These are phyloP conservation scores for Aspidiotus destructor DNA, from an alignment of 2,888 invertebrate genomes.

Conservation along the genomic window DNA sequence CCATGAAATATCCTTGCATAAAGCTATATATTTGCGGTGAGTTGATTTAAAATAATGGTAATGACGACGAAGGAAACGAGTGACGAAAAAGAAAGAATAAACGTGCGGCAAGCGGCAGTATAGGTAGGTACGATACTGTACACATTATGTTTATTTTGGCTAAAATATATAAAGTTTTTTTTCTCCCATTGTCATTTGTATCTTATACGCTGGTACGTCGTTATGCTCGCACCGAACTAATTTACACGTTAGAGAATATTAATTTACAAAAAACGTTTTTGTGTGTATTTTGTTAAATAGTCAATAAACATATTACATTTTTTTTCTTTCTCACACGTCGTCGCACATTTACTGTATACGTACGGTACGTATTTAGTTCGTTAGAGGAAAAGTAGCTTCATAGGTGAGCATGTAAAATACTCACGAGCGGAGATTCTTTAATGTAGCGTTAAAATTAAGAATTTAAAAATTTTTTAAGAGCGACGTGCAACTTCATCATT, in stretches of 20 bases:
- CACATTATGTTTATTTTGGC: constrained; percentile 4
- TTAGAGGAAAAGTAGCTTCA: too few species aligned
- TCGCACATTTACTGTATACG: too few species aligned
- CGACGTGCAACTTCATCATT: too few species aligned
- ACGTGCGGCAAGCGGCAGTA: neutral
- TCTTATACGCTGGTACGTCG: neutral
- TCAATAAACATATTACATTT: too few species aligned
- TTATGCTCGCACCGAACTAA: neutral
- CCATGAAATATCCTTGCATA: neutral
- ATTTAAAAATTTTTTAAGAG: too few species aligned
- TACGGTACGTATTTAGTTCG: too few species aligned
- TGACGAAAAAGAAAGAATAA: neutral
- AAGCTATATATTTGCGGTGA: neutral
- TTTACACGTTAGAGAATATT: neutral
- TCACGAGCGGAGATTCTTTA: neutral
- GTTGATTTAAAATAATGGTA: neutral
- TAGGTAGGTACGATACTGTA: too few species aligned
- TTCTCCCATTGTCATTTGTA: neutral
- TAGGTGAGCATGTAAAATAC: too few species aligned
- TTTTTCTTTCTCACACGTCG: too few species aligned
- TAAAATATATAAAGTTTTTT: neutral
- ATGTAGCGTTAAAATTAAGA: neutral
- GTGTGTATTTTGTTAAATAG: neutral
- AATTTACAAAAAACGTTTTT: neutral
- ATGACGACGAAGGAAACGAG: neutral